Percentiles rank a stretch among this genome's conserved stretches.
Conservation (phyloP, 2,113 vertebrate genomes). For the Scartelaos histophorus region DNA sequence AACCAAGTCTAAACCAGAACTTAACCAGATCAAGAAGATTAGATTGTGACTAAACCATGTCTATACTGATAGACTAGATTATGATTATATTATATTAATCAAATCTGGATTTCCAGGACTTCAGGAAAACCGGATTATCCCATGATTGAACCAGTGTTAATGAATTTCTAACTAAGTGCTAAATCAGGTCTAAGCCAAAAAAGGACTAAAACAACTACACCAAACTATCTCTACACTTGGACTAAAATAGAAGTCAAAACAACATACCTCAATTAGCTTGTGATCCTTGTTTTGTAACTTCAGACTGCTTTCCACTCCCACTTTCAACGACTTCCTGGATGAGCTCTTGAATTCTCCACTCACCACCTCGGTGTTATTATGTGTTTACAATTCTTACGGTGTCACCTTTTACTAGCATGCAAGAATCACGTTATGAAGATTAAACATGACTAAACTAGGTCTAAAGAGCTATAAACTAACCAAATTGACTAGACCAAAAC, state of each 20-base stretch:
- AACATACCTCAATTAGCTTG: background rate
- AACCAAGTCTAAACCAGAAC: background rate
- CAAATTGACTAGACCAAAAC: too few species aligned
- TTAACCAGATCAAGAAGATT: too few species aligned
- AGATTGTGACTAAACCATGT: background rate
- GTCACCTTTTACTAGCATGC: too few species aligned
- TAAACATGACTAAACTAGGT: too few species aligned
- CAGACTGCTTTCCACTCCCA: constrained; percentile 20
- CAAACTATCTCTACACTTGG: too few species aligned
- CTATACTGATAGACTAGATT: too few species aligned
- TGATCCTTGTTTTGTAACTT: constrained; percentile 24
- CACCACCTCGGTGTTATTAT: constrained; percentile 42
- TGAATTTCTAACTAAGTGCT: too few species aligned
- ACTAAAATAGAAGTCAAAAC: background rate
- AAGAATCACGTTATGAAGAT: too few species aligned
- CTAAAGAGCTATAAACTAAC: too few species aligned
- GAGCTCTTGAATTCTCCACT: constrained; percentile 19
- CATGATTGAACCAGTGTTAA: background rate
- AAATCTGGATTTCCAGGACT: background rate
- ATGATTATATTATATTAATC: background rate
- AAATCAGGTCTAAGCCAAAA: background rate
- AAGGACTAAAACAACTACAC: background rate
- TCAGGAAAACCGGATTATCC: background rate
- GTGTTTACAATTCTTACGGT: constrained; percentile 58
- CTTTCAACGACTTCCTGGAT: constrained; percentile 7